Evolutionary conservation across 64 coral and sea anemone species (phyloP).

Genomic region (Pocillopora verrucosa): DNA sequence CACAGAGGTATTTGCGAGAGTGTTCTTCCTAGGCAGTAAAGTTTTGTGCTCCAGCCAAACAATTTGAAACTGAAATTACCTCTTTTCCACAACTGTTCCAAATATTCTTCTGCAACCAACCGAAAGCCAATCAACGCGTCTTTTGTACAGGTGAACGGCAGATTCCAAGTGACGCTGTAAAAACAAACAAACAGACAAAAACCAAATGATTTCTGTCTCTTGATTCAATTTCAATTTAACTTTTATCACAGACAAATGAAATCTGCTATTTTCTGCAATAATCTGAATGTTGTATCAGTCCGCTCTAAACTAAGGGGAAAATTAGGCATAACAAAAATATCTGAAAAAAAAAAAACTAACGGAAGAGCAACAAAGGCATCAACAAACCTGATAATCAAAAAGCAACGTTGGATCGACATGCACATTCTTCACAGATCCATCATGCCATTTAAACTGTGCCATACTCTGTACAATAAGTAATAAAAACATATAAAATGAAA

Average conservation of each 20-base stretch:
- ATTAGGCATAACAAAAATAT: neutral
- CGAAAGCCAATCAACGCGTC: constrained; percentile 89
- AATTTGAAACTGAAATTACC: constrained; percentile 22
- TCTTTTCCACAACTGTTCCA: constrained; percentile 93
- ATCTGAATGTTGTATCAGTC: too few species aligned
- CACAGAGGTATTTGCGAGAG: too few species aligned
- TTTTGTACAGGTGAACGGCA: constrained; percentile 89
- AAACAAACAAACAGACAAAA: neutral
- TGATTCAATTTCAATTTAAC: too few species aligned
- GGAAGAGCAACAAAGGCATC: neutral
- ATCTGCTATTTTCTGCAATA: too few species aligned
- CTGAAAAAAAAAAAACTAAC: neutral
- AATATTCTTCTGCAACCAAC: constrained; percentile 80
- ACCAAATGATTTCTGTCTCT: neutral
- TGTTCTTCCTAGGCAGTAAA: too few species aligned
- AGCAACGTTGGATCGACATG: constrained; percentile 96
- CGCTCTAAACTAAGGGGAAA: too few species aligned
- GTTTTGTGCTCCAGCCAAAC: neutral
- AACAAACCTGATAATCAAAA: constrained; percentile 91
- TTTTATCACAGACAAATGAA: too few species aligned
- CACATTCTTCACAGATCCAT: constrained; percentile 93
- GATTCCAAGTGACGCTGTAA: constrained; percentile 84
- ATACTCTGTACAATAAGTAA: constrained; percentile 80
- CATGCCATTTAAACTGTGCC: constrained; percentile 96
- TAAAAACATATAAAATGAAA: neutral